phyloP scores from a whole-genome alignment of 2,113 vertebrate genomes.

The Platichthys flesus region DNA sequence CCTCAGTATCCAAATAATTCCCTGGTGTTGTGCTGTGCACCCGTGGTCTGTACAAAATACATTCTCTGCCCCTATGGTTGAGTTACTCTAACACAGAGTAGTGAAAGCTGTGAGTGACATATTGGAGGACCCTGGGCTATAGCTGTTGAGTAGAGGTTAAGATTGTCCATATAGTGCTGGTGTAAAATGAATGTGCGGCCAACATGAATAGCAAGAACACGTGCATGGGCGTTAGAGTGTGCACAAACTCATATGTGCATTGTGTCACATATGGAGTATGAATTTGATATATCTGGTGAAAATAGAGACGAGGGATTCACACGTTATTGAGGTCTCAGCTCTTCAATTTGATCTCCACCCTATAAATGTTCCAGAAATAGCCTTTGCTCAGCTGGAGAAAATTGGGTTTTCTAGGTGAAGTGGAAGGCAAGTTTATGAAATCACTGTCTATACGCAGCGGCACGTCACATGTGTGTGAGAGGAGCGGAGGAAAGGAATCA shows the following conservation, averaged over 20 bases:
- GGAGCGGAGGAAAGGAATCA: conserved; percentile 15
- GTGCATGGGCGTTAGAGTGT: not conserved
- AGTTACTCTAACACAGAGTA: not conserved
- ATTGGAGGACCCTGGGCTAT: not conserved
- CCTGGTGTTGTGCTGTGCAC: not conserved
- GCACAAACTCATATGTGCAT: not conserved
- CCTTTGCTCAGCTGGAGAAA: conserved; percentile 65
- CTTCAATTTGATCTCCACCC: conserved; percentile 68
- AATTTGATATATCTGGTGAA: conserved; percentile 12
- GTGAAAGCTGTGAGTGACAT: not conserved
- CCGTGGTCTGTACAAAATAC: not conserved
- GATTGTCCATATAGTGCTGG: not conserved
- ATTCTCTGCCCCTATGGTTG: not conserved
- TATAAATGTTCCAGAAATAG: conserved; percentile 74
- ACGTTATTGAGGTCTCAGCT: conserved; percentile 59
- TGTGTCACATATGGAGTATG: not conserved
- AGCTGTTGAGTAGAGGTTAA: not conserved
- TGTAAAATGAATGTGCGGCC: not conserved
- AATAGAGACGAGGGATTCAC: conserved; percentile 37
- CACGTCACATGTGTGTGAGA: conserved; percentile 26
- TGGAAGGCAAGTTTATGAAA: conserved; percentile 70
- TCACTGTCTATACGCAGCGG: conserved; percentile 35
- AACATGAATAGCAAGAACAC: not conserved
- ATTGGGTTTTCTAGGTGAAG: conserved; percentile 73
- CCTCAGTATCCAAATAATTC: not conserved